Conservation (phyloP, 1,140 invertebrate species). For the Aphis craccivora region DNA sequence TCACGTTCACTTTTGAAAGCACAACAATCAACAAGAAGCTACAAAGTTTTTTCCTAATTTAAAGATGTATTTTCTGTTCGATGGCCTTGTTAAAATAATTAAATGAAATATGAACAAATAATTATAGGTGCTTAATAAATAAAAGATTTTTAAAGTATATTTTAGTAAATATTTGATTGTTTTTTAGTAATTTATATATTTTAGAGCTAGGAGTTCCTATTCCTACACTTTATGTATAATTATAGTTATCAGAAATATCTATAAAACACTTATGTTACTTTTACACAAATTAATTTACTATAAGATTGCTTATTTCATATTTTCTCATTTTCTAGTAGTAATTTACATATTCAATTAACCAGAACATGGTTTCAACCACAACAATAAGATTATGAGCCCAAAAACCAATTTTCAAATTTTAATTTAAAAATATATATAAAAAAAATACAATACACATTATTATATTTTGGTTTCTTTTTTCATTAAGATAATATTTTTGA, state of each 20-base stretch:
- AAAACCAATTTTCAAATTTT: not conserved
- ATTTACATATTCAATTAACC: not conserved
- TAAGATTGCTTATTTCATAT: not conserved
- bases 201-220: not conserved
- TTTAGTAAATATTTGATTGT: not conserved
- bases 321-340: not conserved
- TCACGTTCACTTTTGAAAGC: not conserved
- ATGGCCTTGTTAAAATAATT: not conserved
- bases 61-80: not conserved
- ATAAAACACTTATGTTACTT: not conserved
- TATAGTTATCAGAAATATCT: not conserved
- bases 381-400: not conserved
- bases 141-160: not conserved
- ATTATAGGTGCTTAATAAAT: not conserved
- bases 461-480: not conserved
- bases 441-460: not conserved
- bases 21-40: not conserved
- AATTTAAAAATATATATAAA: constrained; percentile 12
- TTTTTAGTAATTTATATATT: not conserved
- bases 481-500: not conserved
- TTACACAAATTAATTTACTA: not conserved
- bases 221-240: not conserved
- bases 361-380: not conserved
- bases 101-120: not conserved
- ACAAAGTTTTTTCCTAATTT: not conserved